These are phyloP conservation scores for Xenopus borealis DNA, from an alignment of 2,113 vertebrate genomes.

Conservation along the genomic window DNA sequence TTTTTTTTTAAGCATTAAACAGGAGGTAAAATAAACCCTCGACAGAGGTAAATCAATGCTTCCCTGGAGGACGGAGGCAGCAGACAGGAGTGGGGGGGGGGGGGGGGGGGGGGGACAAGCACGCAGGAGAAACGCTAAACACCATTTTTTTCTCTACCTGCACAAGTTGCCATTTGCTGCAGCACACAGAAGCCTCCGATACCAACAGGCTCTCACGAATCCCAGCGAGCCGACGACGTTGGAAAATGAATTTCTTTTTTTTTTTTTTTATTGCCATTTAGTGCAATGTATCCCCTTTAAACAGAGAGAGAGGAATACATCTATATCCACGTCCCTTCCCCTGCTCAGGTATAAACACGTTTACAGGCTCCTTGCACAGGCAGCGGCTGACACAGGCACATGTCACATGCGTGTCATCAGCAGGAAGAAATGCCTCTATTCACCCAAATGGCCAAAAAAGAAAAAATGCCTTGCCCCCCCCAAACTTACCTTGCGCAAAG, in stretches of 20 bases:
- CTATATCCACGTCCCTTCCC: slow-evolving; percentile 69
- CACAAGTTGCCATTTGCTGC: slow-evolving; percentile 98
- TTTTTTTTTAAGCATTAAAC: slow-evolving; percentile 71
- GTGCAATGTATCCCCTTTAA: background rate
- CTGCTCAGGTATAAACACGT: slow-evolving; percentile 96
- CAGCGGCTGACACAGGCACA: slow-evolving; percentile 78
- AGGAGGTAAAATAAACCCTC: slow-evolving; percentile 68
- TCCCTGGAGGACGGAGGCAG: slow-evolving; percentile 78
- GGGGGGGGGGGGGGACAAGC: slow-evolving; percentile 66
- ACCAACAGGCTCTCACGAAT: slow-evolving; percentile 60
- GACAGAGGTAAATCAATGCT: slow-evolving; percentile 78
- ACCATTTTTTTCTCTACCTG: slow-evolving; percentile 88
- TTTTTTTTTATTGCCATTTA: background rate
- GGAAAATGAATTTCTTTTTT: background rate
- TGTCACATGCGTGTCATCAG: slow-evolving; percentile 94
- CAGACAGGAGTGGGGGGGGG: slow-evolving; percentile 66
- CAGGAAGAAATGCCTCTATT: slow-evolving; percentile 77
- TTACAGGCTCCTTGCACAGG: slow-evolving; percentile 83
- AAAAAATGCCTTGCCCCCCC: slow-evolving; percentile 28
- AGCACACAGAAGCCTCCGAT: slow-evolving; percentile 67
- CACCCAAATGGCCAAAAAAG: slow-evolving; percentile 46
- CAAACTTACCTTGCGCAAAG: slow-evolving; percentile 69
- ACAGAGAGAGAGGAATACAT: slow-evolving; percentile 54
- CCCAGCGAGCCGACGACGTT: slow-evolving; percentile 71
- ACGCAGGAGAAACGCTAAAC: slow-evolving; percentile 76